Conservation (phyloP, 2,797 vertebrate genomes). For the Macroramphosus scolopax region DNA sequence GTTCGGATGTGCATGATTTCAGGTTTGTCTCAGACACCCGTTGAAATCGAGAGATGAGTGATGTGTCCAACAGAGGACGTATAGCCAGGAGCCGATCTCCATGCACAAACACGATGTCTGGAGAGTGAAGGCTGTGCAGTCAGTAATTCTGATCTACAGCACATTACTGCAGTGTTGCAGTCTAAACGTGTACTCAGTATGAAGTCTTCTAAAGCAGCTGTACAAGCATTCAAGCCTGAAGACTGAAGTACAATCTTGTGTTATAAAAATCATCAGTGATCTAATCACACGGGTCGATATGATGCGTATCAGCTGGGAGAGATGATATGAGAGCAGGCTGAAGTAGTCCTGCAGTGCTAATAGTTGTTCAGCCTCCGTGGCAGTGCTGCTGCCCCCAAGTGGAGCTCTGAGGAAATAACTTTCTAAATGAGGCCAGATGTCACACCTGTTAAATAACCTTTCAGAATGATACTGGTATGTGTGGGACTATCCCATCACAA, state of each 20-base stretch:
- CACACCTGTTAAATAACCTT: slow-evolving; percentile 49
- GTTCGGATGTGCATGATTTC: slow-evolving; percentile 49
- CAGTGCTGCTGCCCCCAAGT: slow-evolving; percentile 81
- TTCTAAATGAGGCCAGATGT: slow-evolving; percentile 59
- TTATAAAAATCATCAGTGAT: slow-evolving; percentile 23
- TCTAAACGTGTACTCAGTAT: slow-evolving; percentile 6
- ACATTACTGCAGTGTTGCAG: slow-evolving; percentile 6
- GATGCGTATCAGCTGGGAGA: slow-evolving; percentile 40
- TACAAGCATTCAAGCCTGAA: slow-evolving; percentile 4
- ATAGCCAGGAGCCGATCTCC: slow-evolving; percentile 30
- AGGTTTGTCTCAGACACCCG: slow-evolving; percentile 51
- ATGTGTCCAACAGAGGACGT: slow-evolving; percentile 35
- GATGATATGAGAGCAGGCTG: slow-evolving; percentile 33
- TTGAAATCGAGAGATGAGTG: slow-evolving; percentile 45
- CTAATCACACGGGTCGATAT: slow-evolving; percentile 31
- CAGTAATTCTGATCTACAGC: slow-evolving; percentile 11
- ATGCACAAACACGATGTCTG: no score
- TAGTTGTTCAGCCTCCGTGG: slow-evolving; percentile 52
- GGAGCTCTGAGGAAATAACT: slow-evolving; percentile 57
- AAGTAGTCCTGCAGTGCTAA: slow-evolving; percentile 47
- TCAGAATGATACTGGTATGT: slow-evolving; percentile 30
- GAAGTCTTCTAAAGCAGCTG: no score
- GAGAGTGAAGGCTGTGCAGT: no score
- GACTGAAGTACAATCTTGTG: not conserved
- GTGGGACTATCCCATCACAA: slow-evolving; percentile 20